phyloP scores from a whole-genome alignment of 2,797 vertebrate genomes.

The Enteromius fasciolatus region DNA sequence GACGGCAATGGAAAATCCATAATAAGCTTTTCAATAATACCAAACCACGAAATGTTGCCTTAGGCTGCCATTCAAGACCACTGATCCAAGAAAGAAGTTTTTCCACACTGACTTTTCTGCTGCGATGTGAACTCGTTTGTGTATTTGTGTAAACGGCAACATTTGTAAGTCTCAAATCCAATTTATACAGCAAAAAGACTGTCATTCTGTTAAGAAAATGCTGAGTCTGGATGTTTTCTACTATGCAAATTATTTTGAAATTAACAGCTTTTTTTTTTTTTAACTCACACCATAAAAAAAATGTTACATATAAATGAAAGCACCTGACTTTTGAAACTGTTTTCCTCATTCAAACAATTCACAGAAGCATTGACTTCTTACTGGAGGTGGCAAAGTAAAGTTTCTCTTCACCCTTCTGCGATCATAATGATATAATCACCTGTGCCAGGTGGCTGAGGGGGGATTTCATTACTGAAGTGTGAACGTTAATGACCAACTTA shows the following conservation, averaged over 20 bases:
- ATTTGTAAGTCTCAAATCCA: background rate
- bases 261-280: background rate
- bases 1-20: slow-evolving; percentile 43
- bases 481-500: slow-evolving; percentile 45
- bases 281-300: background rate
- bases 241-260: background rate
- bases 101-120: slow-evolving; percentile 35
- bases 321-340: background rate
- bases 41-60: slow-evolving; percentile 42
- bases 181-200: background rate
- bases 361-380: background rate
- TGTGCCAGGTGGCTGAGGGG: slow-evolving; percentile 31
- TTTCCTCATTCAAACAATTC: background rate
- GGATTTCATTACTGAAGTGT: slow-evolving; percentile 43
- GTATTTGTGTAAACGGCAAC: slow-evolving; percentile 7
- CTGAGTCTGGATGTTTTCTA: slow-evolving; percentile 12
- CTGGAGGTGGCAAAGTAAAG: slow-evolving; percentile 9
- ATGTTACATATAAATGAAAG: background rate
- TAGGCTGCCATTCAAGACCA: slow-evolving; percentile 35
- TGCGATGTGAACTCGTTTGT: background rate
- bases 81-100: slow-evolving; percentile 41
- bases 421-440: slow-evolving; percentile 35
- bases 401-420: slow-evolving; percentile 11
- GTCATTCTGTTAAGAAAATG: background rate
- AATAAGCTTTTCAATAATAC: slow-evolving; percentile 43